phyloP scores from a whole-genome alignment of 1,140 invertebrate genomes.

The Lutraria rhynchaena region DNA sequence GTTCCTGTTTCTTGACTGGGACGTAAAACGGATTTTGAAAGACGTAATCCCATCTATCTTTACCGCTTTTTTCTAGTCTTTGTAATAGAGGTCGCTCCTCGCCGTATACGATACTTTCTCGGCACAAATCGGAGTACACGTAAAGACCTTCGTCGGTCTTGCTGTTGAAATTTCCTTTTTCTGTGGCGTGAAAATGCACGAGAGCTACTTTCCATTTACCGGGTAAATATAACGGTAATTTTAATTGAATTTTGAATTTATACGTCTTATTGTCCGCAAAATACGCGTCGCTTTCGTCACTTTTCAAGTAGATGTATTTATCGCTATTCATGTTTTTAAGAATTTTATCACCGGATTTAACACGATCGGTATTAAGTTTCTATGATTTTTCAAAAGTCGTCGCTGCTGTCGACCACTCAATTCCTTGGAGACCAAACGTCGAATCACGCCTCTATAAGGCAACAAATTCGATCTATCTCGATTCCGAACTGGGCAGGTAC shows the following conservation, averaged over 20 bases:
- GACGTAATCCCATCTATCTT: slow-evolving; percentile 21
- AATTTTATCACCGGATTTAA: too few relatives aligned
- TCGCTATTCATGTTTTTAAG: too few relatives aligned
- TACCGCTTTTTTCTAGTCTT: slow-evolving; percentile 33
- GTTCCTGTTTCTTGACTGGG: slow-evolving; percentile 19
- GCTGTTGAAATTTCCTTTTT: neutral
- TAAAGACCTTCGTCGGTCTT: slow-evolving; percentile 13
- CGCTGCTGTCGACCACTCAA: too few relatives aligned
- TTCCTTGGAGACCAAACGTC: too few relatives aligned
- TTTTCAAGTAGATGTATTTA: slow-evolving; percentile 27
- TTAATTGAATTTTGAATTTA: slow-evolving; percentile 23
- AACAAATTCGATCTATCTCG: too few relatives aligned
- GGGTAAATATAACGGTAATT: slow-evolving; percentile 1
- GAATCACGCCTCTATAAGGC: too few relatives aligned
- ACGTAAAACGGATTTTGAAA: slow-evolving; percentile 31
- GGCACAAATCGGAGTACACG: slow-evolving; percentile 36
- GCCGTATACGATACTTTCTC: slow-evolving; percentile 40
- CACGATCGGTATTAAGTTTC: too few relatives aligned
- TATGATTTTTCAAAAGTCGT: too few relatives aligned
- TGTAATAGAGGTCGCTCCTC: slow-evolving; percentile 4
- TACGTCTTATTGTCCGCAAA: neutral
- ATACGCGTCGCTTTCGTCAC: slow-evolving; percentile 22
- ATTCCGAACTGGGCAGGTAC: too few relatives aligned
- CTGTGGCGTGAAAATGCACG: slow-evolving; percentile 11
- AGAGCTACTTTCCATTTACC: slow-evolving; percentile 21